Conservation (phyloP, 2,797 vertebrate genomes). For the Urocyon cinereoargenteus region DNA sequence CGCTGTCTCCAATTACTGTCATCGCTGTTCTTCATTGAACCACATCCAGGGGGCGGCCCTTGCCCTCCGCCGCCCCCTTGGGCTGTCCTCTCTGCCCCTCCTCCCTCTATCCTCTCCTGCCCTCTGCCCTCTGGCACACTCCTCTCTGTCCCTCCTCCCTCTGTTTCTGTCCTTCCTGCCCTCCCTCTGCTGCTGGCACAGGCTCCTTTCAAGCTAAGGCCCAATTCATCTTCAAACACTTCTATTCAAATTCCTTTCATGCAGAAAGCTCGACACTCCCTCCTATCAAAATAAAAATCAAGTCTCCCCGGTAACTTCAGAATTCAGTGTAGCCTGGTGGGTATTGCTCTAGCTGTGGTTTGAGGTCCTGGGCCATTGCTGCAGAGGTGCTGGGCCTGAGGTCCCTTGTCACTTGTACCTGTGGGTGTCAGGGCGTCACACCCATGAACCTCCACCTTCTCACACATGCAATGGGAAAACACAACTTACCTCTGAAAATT, state of each 20-base stretch:
- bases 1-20: not conserved
- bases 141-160: too few species aligned
- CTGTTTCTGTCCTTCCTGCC: fast-evolving
- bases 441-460: not conserved
- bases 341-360: fast-evolving
- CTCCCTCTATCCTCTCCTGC: too few species aligned
- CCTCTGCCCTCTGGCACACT: too few species aligned
- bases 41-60: not conserved
- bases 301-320: too few species aligned
- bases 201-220: not conserved
- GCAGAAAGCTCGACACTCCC: not conserved
- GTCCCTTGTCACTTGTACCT: too few species aligned
- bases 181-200: fast-evolving
- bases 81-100: too few species aligned
- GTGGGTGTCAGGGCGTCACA: not conserved
- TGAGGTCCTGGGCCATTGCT: too few species aligned
- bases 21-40: not conserved
- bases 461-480: not conserved
- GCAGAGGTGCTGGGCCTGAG: too few species aligned
- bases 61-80: not conserved
- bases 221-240: not conserved
- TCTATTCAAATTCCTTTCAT: not conserved
- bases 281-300: not conserved
- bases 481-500: not conserved
- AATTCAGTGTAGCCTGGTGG: not conserved